A percentile compares a stretch with the other conserved stretches of the same genome.
These are phyloP conservation scores for Florisuga fusca DNA, from an alignment of 2,797 vertebrate species.

Conservation along the genomic window DNA sequence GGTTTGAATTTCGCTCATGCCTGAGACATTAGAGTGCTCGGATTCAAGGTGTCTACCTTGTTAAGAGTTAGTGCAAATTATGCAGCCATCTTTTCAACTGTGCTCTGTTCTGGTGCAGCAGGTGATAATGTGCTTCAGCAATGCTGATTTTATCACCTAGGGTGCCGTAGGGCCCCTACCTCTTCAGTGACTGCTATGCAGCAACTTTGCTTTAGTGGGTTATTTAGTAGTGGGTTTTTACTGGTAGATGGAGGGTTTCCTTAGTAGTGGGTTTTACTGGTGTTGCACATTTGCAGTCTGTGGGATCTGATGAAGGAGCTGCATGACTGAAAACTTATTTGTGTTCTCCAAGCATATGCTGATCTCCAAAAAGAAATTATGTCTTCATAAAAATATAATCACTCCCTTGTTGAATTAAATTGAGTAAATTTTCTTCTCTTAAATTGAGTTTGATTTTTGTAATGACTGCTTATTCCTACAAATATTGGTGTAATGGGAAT, in stretches of 20 bases:
- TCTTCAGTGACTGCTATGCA: constrained; percentile 1
- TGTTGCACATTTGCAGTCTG: neutral
- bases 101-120: neutral
- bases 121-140: neutral
- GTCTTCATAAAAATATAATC: constrained; percentile 16
- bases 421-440: constrained; percentile 24
- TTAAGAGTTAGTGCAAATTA: neutral
- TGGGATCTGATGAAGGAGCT: neutral
- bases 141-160: neutral
- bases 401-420: constrained; percentile 37
- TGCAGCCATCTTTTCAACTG: neutral
- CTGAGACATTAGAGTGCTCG: neutral
- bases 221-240: neutral
- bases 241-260: neutral
- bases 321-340: neutral
- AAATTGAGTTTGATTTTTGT: constrained; percentile 51
- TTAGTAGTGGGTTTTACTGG: neutral
- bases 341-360: neutral
- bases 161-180: neutral
- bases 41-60: neutral
- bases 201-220: neutral
- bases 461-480: constrained; percentile 21
- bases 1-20: neutral
- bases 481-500: neutral
- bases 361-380: constrained; percentile 4